Base-by-base conservation (phyloP, 2,797 vertebrate genomes). In the Uromys caudimaculatus region DNA sequence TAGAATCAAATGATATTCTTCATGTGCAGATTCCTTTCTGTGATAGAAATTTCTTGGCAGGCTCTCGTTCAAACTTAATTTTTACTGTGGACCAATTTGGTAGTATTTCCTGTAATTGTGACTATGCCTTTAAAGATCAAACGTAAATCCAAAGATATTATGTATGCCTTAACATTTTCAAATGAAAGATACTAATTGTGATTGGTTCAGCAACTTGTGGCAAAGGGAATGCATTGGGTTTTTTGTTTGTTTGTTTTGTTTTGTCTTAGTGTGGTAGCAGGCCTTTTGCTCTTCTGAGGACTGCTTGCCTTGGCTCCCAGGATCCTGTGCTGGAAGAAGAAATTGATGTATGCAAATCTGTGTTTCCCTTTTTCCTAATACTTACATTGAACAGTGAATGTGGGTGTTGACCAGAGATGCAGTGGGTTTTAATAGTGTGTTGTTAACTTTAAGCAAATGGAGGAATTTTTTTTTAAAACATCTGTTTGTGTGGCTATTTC, bases 401-500 rank as follows among this genome's bases (percentile, higher is more conserved):
- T 67, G 17, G 35, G 64, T 77, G 3, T 44, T 78, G 50, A 29
- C 0, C 87, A 2, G 73, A 64, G 54, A 88, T 92, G 75, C 54
- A 58, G n/a, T 89, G 19, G 35, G 81, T 71, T 90, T 54, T 69
- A 69, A 52, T 81, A 84, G 76, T 35, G 0, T 35, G 38, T 44
- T 95, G 94, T 17, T 95, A 73, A 73, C 27, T 96, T 97, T n/a
- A 86, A 97, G 38, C 14, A 29, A 77, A 9, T 6, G 35, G 78
- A 95, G n/a, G 58, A 62, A 24, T 89, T 6, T 89, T 64, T 29
- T 14, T 94, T 91, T 77, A 17, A 29, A 29, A n/a, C 32, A 44
- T 94, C 44, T 94, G 77, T 93, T 95, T 78, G 5, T 95, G 32
- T 94, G 67, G 2, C 2, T 96, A 89, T 94, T 97, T 90, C 71